Percentiles rank a stretch among this genome's conserved stretches.
phyloP scores from a whole-genome alignment of 2,888 invertebrate genomes.

The Elysia crispata region DNA sequence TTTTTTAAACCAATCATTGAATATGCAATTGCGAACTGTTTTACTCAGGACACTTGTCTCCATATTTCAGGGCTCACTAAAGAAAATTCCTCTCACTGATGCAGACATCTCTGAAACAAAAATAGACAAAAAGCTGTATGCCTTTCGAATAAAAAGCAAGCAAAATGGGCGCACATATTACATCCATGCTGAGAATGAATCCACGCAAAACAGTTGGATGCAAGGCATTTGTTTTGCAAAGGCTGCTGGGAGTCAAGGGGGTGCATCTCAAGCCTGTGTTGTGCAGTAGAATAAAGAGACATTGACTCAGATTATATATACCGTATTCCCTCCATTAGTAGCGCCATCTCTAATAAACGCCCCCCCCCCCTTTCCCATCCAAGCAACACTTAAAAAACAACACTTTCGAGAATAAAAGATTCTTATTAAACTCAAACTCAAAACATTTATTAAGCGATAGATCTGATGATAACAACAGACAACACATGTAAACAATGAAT shows the following conservation, averaged over 20 bases:
- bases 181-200: conserved; percentile 74
- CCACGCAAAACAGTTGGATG: conserved; percentile 75
- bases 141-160: conserved; percentile 74
- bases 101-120: conserved; percentile 74
- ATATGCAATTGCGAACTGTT: background rate
- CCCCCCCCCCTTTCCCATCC: too few relatives aligned
- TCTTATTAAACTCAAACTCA: too few relatives aligned
- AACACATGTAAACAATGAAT: too few relatives aligned
- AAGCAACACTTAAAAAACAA: too few relatives aligned
- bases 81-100: conserved; percentile 72
- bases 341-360: too few relatives aligned
- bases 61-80: conserved; percentile 66
- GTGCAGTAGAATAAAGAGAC: conserved; percentile 60
- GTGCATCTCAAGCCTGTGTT: conserved; percentile 73
- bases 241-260: conserved; percentile 70
- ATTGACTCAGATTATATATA: too few relatives aligned
- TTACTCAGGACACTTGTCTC: background rate
- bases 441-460: too few relatives aligned
- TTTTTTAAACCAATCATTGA: background rate
- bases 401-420: too few relatives aligned
- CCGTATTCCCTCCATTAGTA: too few relatives aligned
- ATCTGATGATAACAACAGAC: too few relatives aligned
- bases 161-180: conserved; percentile 73
- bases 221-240: conserved; percentile 77
- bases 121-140: conserved; percentile 73